phyloP scores from a whole-genome alignment of 2,113 vertebrate species.

The Elachura formosa region DNA sequence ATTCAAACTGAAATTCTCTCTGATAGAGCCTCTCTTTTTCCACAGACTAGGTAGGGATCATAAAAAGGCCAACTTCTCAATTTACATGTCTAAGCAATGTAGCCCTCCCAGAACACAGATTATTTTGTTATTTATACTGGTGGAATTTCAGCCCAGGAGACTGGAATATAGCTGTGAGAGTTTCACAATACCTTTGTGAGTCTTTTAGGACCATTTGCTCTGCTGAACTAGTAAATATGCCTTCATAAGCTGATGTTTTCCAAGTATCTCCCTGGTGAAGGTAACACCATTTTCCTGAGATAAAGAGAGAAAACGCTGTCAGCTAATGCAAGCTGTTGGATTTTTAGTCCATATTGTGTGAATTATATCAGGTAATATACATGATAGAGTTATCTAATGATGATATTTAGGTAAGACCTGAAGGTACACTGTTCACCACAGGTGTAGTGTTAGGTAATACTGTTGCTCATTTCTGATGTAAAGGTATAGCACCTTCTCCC shows the following conservation, averaged over 20 bases:
- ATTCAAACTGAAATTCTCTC: neutral
- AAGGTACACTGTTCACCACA: neutral
- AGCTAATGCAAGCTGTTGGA: neutral
- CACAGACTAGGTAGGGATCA: neutral
- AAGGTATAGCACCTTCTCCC: neutral
- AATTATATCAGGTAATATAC: neutral
- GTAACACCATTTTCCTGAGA: neutral
- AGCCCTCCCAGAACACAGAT: neutral
- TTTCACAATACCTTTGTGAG: neutral
- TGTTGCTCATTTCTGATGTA: neutral
- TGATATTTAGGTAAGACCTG: neutral
- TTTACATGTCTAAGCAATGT: neutral
- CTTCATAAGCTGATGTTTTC: neutral
- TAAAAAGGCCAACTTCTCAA: neutral
- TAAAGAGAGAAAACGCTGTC: neutral
- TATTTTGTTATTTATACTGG: neutral
- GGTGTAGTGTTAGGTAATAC: rapidly evolving
- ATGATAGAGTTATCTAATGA: neutral
- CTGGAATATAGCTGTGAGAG: neutral
- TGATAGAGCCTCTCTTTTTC: neutral
- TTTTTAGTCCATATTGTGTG: neutral
- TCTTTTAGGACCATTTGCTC: neutral
- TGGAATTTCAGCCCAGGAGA: neutral
- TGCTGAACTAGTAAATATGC: neutral
- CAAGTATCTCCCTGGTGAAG: neutral